Base-by-base conservation (phyloP, 2,113 vertebrate genomes). In the Thalassarche chlororhynchos region DNA sequence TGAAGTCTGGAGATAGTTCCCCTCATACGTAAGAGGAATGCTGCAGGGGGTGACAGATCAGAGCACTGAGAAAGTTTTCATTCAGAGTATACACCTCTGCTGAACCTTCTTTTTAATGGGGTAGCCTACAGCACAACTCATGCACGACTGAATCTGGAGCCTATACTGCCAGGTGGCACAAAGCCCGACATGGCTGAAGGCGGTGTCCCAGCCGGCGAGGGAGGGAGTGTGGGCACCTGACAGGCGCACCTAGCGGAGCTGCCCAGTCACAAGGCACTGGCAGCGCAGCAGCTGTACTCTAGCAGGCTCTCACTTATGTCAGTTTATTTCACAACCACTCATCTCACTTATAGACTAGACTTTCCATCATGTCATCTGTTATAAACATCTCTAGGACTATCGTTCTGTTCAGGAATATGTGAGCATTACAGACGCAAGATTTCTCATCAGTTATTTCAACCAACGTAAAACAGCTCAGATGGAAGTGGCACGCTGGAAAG, bases 121-220 rank as follows among this genome's bases (percentile, higher is more conserved):
- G 18, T 19, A 49, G 46, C 24, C 42, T 20, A 32, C 29, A 44
- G 69, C 66, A 83, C 24, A 87, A 29, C 51, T 85, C 46, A 3
- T 3, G 28, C 11, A 10, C 0, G 3, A 18, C 14, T 26, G 4
- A 24, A 57, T n/a, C 44, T 62, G 60, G 10, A 74, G 68, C 49
- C 46, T 9, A 5, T 3, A 15, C 36, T 57, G 79, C 44, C 46
- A 13, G 20, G 44, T 8, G 31, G 89, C 72, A 76, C 18, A 29
- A 32, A 51, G 89, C 70, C 55, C 5, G 1, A 5, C 28, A 25
- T 2, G 4, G 57, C 24, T 54, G 58, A 18, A 70, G 25, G 47
- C 18, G 1, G 21, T 10, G 42, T 38, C 70, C 62, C 69, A 54
- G 85, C 32, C 10, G 54, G 54, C 2, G 0, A 81, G 26, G 40